Conservation (phyloP, 2,113 vertebrate species). For the Eudorcas thomsonii region DNA sequence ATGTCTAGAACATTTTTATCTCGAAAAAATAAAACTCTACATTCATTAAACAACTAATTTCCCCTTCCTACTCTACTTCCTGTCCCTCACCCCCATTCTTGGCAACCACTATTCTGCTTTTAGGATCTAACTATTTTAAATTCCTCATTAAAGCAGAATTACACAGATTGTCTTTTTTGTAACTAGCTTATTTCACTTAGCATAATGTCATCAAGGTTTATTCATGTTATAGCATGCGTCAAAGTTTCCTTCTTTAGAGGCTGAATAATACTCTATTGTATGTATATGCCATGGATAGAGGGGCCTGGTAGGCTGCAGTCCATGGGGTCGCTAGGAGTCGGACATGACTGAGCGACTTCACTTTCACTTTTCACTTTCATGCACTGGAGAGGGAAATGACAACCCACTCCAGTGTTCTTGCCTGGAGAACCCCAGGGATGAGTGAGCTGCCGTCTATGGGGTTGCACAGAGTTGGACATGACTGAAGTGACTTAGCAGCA, state of each 20-base stretch:
- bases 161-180: not conserved
- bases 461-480: too few relatives aligned
- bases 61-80: not conserved
- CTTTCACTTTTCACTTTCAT: too few relatives aligned
- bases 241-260: not conserved
- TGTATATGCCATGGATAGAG: not conserved
- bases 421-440: too few relatives aligned
- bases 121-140: not conserved
- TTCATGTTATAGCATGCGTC: not conserved
- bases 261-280: not conserved
- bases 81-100: not conserved
- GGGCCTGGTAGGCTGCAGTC: too few relatives aligned
- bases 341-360: too few relatives aligned
- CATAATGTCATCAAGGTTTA: not conserved
- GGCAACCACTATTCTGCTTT: not conserved
- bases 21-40: not conserved
- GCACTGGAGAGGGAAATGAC: too few relatives aligned
- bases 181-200: not conserved
- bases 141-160: not conserved
- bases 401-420: too few relatives aligned
- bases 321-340: too few relatives aligned
- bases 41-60: not conserved
- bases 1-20: not conserved
- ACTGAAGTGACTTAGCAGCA: too few relatives aligned
- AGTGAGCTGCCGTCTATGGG: too few relatives aligned